Conservation (phyloP, 2,113 vertebrate species). For the Bujurquina vittata region DNA sequence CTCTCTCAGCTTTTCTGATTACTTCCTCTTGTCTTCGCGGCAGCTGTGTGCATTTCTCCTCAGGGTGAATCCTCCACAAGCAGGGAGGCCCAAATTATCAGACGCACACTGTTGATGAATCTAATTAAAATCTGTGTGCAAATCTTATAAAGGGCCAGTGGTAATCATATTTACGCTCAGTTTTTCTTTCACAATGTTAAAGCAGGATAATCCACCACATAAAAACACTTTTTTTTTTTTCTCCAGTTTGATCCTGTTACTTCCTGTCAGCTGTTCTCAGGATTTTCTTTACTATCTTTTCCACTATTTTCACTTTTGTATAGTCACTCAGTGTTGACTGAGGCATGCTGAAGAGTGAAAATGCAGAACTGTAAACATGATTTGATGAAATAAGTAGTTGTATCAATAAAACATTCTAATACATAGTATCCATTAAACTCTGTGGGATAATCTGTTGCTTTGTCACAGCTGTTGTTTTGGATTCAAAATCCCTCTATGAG, state of each 20-base stretch:
- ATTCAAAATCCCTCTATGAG: constrained; percentile 41
- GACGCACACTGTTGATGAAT: constrained; percentile 66
- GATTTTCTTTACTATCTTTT: background rate
- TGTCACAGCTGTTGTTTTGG: constrained; percentile 23
- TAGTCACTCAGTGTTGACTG: constrained; percentile 8
- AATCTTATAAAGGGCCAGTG: constrained; percentile 59
- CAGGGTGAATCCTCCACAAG: constrained; percentile 64
- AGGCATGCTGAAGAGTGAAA: background rate
- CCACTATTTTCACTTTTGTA: background rate
- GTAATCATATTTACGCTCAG: constrained; percentile 69
- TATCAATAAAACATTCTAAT: constrained; percentile 10
- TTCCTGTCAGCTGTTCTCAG: background rate
- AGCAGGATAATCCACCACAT: constrained; percentile 52
- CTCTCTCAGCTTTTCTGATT: constrained; percentile 24
- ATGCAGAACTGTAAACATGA: constrained; percentile 4
- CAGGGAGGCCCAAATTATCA: constrained; percentile 72
- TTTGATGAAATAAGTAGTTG: background rate
- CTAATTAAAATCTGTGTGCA: constrained; percentile 74
- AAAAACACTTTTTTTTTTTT: constrained; percentile 25
- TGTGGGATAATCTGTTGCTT: constrained; percentile 40
- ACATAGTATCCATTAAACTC: constrained; percentile 21
- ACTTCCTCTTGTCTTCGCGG: constrained; percentile 43
- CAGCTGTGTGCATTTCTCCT: constrained; percentile 70
- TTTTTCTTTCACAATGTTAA: constrained; percentile 43
- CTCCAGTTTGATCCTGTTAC: constrained; percentile 38